These are phyloP conservation scores for Stichopus horrens DNA, from an alignment of 53 echinoderm and acorn worm species.

Conservation along the genomic window DNA sequence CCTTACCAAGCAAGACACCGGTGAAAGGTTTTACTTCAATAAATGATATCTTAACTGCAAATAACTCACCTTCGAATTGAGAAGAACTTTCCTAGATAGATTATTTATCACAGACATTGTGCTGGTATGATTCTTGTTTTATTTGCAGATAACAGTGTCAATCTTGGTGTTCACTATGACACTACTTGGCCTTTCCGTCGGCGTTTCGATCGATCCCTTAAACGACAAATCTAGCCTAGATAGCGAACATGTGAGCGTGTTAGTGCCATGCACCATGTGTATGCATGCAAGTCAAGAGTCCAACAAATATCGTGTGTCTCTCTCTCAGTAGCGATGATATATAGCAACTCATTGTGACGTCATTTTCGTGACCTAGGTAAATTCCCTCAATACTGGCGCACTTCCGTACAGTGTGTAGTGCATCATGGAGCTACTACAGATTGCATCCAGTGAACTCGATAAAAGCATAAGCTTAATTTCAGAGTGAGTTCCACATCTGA, in stretches of 20 bases:
- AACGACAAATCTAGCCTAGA: neutral
- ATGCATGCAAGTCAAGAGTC: neutral
- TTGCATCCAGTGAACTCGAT: too few species aligned
- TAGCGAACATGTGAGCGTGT: neutral
- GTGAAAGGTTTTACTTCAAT: too few species aligned
- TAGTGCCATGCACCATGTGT: neutral
- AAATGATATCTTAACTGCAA: neutral
- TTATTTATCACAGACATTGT: slow-evolving; percentile 59
- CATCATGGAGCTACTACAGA: too few species aligned
- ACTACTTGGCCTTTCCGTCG: neutral
- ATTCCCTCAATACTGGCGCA: neutral
- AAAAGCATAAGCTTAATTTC: too few species aligned
- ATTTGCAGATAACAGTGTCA: neutral
- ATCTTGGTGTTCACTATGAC: neutral
- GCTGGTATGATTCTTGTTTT: neutral
- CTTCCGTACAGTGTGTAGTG: too few species aligned
- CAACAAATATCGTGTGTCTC: neutral
- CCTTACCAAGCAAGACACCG: too few species aligned
- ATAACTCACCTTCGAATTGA: slow-evolving; percentile 55
- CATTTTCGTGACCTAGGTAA: neutral
- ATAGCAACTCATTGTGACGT: neutral
- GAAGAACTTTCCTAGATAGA: slow-evolving; percentile 50
- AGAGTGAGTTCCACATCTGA: too few species aligned
- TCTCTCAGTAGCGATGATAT: neutral
- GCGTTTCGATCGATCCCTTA: neutral